Evolutionary conservation across 2,797 vertebrate species (phyloP).

Genomic region (Cottoperca gobio): DNA sequence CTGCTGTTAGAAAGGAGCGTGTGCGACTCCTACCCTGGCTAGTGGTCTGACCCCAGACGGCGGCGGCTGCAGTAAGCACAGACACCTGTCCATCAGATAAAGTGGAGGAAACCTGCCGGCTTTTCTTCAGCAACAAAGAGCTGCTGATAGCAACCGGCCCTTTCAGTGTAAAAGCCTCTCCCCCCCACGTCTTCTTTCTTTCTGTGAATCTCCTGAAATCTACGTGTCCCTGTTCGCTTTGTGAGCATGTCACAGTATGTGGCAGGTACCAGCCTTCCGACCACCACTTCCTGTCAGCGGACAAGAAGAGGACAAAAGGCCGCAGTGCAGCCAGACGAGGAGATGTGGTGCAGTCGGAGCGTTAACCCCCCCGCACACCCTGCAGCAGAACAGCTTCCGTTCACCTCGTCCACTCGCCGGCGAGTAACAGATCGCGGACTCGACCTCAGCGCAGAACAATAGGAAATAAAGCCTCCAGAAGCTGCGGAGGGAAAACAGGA

Average conservation of each 20-base stretch:
- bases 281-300: constrained; percentile 61
- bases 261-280: constrained; percentile 70
- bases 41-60: neutral
- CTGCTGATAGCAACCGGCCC: constrained; percentile 58
- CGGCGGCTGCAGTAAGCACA: neutral
- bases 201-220: constrained; percentile 49
- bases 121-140: constrained; percentile 68
- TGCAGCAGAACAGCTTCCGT: constrained; percentile 35
- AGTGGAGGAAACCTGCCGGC: constrained; percentile 42
- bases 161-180: constrained; percentile 36
- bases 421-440: constrained; percentile 42
- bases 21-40: neutral
- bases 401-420: constrained; percentile 36
- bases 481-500: constrained; percentile 3
- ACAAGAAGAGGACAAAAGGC: constrained; percentile 70
- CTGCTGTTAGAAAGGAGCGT: neutral
- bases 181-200: constrained; percentile 19
- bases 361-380: constrained; percentile 20
- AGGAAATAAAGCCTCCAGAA: constrained; percentile 31
- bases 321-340: constrained; percentile 41
- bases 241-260: constrained; percentile 69
- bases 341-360: constrained; percentile 54
- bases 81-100: constrained; percentile 66
- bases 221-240: constrained; percentile 61
- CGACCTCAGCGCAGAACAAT: constrained; percentile 39